These are phyloP conservation scores for Rhopalosiphum maidis DNA, from an alignment of 1,140 invertebrate genomes.

Conservation along the genomic window DNA sequence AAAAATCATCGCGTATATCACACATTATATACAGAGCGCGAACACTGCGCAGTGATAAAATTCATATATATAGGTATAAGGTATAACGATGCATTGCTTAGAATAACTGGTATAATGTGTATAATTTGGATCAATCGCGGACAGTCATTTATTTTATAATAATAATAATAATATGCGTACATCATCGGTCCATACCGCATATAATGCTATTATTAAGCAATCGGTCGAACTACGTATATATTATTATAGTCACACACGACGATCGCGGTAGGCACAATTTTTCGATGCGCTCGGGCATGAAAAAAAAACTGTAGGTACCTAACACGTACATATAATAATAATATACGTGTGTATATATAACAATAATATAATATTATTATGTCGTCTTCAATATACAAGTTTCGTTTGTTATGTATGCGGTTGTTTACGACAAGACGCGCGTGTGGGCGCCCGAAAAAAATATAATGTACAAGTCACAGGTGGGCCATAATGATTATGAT, in stretches of 20 bases:
- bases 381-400: background rate
- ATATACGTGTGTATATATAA: background rate
- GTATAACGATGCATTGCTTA: background rate
- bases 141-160: background rate
- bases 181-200: background rate
- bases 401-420: background rate
- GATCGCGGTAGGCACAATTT: background rate
- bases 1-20: background rate
- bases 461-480: background rate
- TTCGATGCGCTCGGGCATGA: background rate
- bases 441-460: background rate
- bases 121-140: slow-evolving; percentile 16
- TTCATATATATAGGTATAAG: background rate
- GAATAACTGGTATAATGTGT: background rate
- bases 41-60: background rate
- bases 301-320: background rate
- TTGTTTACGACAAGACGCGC: background rate
- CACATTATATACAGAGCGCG: background rate
- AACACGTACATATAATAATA: too few species aligned
- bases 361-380: background rate
- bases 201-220: background rate
- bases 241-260: background rate
- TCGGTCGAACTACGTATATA: background rate
- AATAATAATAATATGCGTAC: background rate
- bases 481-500: background rate